Evolutionary conservation across 2,113 vertebrate species (phyloP).

Genomic region (Aphyosemion australe): DNA sequence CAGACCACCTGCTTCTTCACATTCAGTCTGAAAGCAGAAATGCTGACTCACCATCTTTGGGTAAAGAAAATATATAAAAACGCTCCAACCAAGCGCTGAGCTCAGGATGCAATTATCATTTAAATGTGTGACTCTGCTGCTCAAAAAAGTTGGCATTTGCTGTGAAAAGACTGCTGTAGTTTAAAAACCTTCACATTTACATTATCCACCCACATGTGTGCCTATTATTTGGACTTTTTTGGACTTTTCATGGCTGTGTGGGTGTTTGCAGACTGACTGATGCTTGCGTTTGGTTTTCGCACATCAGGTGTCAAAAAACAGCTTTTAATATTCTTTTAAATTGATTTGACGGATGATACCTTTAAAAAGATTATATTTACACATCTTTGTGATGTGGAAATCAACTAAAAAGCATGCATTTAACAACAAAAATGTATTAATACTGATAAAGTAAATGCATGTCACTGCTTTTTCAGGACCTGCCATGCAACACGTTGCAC

Average conservation of each 20-base stretch:
- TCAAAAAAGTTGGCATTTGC: not conserved
- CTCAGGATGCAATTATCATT: not conserved
- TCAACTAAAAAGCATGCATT: no score
- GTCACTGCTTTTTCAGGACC: no score
- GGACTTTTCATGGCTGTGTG: conserved; percentile 1
- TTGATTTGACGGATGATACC: no score
- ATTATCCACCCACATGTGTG: conserved; percentile 11
- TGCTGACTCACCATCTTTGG: conserved; percentile 7
- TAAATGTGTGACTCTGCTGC: not conserved
- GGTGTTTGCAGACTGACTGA: conserved; percentile 9
- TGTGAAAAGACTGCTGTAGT: not conserved
- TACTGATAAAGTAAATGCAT: no score
- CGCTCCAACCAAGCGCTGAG: not conserved
- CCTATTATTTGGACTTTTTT: conserved; percentile 10
- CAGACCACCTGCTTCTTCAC: conserved; percentile 46
- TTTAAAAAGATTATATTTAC: no score
- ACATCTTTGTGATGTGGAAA: no score
- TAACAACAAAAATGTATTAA: no score
- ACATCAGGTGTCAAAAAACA: not conserved
- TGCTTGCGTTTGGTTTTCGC: not conserved
- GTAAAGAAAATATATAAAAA: no score
- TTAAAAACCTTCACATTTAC: not conserved
- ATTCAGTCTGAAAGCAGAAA: conserved; percentile 20
- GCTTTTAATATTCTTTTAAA: no score
- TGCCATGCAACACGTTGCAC: no score